Evolutionary conservation across 2,113 vertebrate genomes (phyloP).

Genomic region (Corythornis vintsioides): DNA sequence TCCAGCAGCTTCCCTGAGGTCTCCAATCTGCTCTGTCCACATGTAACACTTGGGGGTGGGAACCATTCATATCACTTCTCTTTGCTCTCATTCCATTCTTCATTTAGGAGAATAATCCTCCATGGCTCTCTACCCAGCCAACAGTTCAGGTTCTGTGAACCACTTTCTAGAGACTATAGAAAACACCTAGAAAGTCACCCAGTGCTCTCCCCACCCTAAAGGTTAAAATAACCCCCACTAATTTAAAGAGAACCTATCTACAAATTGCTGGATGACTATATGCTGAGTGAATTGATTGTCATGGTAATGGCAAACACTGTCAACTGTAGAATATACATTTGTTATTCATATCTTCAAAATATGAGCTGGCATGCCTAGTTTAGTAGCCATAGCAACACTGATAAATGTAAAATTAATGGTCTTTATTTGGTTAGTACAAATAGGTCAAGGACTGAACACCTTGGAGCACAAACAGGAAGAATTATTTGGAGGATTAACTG

Average conservation of each 20-base stretch:
- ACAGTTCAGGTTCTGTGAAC: neutral
- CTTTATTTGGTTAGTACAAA: neutral
- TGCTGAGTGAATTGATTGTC: neutral
- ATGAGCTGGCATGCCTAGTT: neutral
- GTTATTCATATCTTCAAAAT: neutral
- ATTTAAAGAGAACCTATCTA: neutral
- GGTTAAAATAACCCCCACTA: neutral
- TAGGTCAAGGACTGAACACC: neutral
- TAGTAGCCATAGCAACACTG: neutral
- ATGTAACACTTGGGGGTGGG: neutral
- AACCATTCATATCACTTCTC: neutral
- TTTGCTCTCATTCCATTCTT: neutral
- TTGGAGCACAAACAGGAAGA: neutral
- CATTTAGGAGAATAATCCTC: neutral
- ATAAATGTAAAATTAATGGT: conserved; percentile 30
- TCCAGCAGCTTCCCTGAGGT: neutral
- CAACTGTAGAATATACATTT: neutral
- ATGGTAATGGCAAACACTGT: neutral
- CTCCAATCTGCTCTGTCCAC: neutral
- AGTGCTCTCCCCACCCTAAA: neutral
- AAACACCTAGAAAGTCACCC: neutral
- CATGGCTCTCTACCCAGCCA: neutral
- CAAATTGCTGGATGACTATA: neutral
- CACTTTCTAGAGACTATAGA: neutral
- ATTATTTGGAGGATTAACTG: neutral